A percentile compares a stretch with the other conserved stretches of the same genome.
These are phyloP conservation scores for Macquaria australasica DNA, from an alignment of 2,113 vertebrate genomes.

Conservation along the genomic window DNA sequence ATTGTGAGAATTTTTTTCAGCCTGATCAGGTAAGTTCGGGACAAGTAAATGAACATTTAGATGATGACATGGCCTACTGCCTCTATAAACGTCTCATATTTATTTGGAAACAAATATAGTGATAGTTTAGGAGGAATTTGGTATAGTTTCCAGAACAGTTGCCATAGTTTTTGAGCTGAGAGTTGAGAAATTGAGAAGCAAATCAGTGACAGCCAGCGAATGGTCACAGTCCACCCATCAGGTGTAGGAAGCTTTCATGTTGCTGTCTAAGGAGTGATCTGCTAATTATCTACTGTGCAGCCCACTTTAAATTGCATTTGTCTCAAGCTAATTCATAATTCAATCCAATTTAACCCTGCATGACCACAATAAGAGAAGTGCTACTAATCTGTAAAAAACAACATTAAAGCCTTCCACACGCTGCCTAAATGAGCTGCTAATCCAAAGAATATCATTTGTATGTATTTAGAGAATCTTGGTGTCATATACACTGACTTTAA, in stretches of 20 bases:
- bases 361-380: slow-evolving; percentile 12
- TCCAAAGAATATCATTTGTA: slow-evolving; percentile 11
- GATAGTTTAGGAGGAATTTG: not conserved
- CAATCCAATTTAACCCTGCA: slow-evolving; percentile 38
- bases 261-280: not conserved
- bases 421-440: not conserved
- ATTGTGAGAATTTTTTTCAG: not conserved
- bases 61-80: not conserved
- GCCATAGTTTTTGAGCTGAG: not conserved
- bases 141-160: not conserved
- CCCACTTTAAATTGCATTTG: slow-evolving; percentile 47
- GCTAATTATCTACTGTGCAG: slow-evolving; percentile 40
- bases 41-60: not conserved
- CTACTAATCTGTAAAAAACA: not conserved
- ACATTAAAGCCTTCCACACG: not conserved
- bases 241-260: slow-evolving; percentile 1
- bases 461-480: not conserved
- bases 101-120: not conserved
- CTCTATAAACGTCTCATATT: not conserved
- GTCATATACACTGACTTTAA: not conserved
- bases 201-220: not conserved
- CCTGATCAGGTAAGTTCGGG: not conserved
- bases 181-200: not conserved
- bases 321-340: slow-evolving; percentile 51
- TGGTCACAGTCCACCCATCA: not conserved